A percentile compares a stretch with the other conserved stretches of the same genome.
Evolutionary conservation across 2,888 invertebrate species (phyloP).

Genomic region (Pristionchus maxplancki): DNA sequence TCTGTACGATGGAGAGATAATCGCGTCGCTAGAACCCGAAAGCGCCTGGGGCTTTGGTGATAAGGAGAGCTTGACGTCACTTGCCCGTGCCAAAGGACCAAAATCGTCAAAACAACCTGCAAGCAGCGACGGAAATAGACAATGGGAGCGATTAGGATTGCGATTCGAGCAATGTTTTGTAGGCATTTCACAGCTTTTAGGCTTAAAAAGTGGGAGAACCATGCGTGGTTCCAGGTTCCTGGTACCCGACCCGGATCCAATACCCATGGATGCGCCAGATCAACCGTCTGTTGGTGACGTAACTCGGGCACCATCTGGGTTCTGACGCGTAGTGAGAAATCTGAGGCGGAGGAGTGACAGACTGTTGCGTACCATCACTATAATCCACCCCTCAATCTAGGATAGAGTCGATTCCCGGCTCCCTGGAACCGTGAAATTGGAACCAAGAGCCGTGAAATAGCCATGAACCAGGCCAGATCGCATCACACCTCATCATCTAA

Average conservation of each 20-base stretch:
- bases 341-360: not conserved
- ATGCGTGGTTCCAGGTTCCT: no score
- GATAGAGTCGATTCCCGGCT: not conserved
- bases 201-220: no score
- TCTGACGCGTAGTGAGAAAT: constrained; percentile 20
- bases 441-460: not conserved
- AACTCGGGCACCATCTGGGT: not conserved
- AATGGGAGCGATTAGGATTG: not conserved
- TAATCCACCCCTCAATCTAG: not conserved
- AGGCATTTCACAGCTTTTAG: no score
- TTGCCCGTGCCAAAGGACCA: not conserved
- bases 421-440: not conserved
- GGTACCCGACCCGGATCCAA: not conserved
- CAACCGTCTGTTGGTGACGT: not conserved
- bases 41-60: not conserved
- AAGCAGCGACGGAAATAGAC: not conserved
- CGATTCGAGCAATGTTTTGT: not conserved
- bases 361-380: constrained; percentile 32
- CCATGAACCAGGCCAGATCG: not conserved
- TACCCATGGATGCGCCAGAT: constrained; percentile 36
- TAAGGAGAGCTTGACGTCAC: not conserved
- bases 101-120: not conserved
- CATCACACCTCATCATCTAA: not conserved
- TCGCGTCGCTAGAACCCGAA: constrained; percentile 24
- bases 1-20: not conserved